These are phyloP conservation scores for Tubulanus polymorphus DNA, from an alignment of 2,888 invertebrate species.

Conservation along the genomic window DNA sequence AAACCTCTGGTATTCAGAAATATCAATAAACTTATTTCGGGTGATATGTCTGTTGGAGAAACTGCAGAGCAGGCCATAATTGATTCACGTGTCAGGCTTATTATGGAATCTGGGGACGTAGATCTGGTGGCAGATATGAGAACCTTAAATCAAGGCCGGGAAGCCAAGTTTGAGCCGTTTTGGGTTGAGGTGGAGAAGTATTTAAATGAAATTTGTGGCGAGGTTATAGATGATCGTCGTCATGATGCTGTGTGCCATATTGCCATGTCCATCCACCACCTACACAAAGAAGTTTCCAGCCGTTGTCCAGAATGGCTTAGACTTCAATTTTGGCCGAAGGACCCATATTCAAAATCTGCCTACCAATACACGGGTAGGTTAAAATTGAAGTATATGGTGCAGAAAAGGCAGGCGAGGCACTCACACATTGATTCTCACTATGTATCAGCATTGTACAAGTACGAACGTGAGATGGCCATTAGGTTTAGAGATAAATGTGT, in stretches of 20 bases:
- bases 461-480: constrained; percentile 6
- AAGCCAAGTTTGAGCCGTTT: constrained; percentile 12
- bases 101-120: constrained; percentile 15
- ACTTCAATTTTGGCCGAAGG: constrained; percentile 18
- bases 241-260: constrained; percentile 10
- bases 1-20: no score
- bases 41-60: constrained; percentile 2
- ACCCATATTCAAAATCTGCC: constrained; percentile 13
- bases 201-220: constrained; percentile 12
- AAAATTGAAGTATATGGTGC: constrained; percentile 19
- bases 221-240: constrained; percentile 17
- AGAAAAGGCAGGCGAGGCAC: constrained; percentile 14
- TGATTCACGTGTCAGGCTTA: constrained; percentile 11
- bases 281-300: neutral
- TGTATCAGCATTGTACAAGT: constrained; percentile 10
- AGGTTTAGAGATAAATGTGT: constrained; percentile 3
- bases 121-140: constrained; percentile 17
- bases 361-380: constrained; percentile 11
- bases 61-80: constrained; percentile 3
- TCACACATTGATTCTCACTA: constrained; percentile 14
- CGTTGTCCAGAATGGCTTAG: constrained; percentile 14
- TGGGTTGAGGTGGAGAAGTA: constrained; percentile 11
- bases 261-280: neutral
- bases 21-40: constrained; percentile 1
- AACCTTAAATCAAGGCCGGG: constrained; percentile 13